phyloP scores from a whole-genome alignment of 92 coral and sea anemone species.

The Porites divaricata region DNA sequence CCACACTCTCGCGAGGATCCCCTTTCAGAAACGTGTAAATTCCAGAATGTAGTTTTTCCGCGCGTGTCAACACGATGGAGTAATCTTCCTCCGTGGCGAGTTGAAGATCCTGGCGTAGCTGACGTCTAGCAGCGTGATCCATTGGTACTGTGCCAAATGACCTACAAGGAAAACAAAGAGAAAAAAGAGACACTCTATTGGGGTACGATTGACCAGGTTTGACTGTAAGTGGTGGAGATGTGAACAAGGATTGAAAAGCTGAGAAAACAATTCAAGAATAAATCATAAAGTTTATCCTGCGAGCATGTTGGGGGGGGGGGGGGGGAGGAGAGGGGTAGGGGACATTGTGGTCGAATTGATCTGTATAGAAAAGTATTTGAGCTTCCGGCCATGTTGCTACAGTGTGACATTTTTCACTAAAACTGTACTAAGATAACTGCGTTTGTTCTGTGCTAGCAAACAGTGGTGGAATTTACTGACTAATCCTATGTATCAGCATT shows the following conservation, averaged over 20 bases:
- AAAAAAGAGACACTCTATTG: background rate
- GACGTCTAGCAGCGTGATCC: constrained; percentile 76
- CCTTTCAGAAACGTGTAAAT: constrained; percentile 89
- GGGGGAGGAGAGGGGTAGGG: no score
- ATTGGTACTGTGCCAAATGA: constrained; percentile 68
- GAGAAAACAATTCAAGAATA: background rate
- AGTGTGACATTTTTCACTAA: no score
- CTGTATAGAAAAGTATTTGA: no score
- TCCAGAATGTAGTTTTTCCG: constrained; percentile 94
- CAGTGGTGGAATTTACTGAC: no score
- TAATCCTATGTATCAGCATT: no score
- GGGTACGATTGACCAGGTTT: background rate
- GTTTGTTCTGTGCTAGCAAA: no score
- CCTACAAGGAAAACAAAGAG: constrained; percentile 30
- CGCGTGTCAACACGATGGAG: constrained; percentile 81
- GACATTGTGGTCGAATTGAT: no score
- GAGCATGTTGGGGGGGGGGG: no score
- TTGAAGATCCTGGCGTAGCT: constrained; percentile 88
- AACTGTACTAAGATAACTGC: no score
- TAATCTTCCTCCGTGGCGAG: constrained; percentile 92
- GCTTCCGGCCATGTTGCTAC: no score
- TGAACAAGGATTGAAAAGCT: background rate
- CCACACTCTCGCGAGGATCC: constrained; percentile 78
- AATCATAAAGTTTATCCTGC: background rate
- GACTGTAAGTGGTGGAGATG: background rate